Evolutionary conservation across 2,888 invertebrate genomes (phyloP), one percentile per base, ranked within the genome.

Genomic region (Chrysolina haemoptera): DNA sequence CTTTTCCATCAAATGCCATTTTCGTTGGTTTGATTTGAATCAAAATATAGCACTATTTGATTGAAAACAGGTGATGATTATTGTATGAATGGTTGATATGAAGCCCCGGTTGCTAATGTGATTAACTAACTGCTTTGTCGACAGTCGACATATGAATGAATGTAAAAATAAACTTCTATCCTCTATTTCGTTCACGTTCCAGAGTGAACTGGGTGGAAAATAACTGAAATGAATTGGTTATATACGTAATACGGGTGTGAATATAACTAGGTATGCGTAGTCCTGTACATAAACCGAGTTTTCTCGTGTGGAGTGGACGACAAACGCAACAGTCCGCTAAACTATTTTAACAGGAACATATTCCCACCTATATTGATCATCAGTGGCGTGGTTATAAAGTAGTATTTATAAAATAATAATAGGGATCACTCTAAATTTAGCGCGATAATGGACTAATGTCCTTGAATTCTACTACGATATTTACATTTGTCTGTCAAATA

Each of bases 1-100:
- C 82, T 77, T 84, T 84, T 27, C 71, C 79, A 46, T 79, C 79
- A 71, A 66, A 50, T 27, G 66, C 66, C 66, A 66, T 66, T 55
- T 20, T 55, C 55, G 10, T 18, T 11, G 6, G 10, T 55, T 22
- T 14, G 10, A 6, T 12, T 20, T 35, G 8, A 35, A 35, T 18
- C 6, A 6, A 11, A 20, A 55, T 20, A 12, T 55, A 9, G 22
- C 20, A 18, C 1, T 55, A 55, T 18, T 18, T 22, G 6, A 55
- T 55, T 12, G 18, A 20, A 55, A 55, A 22, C 0, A 53, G 20
- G 20, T 6, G 55, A 22, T 12, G 10, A 11, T 20, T 6, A 12
- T 43, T n/a, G n/a, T n/a, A n/a, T n/a, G n/a, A 8, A 14, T 14
- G n/a, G 14, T 6, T 12, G 46, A 12, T 46, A 12, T 46, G 12